phyloP scores from a whole-genome alignment of 2,888 invertebrate species.

The Erpobdella octoculata region DNA sequence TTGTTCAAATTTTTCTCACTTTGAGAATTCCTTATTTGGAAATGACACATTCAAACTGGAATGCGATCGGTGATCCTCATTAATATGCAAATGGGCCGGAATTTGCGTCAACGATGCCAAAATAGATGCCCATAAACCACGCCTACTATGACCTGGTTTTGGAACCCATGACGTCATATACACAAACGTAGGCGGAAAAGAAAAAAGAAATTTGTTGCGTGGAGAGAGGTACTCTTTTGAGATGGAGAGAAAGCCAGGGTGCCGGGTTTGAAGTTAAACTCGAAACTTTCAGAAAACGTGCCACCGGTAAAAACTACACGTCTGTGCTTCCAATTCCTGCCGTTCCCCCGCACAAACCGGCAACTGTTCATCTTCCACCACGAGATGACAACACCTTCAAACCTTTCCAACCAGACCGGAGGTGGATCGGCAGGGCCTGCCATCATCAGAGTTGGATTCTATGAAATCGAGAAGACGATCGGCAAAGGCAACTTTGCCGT shows the following conservation, averaged over 20 bases:
- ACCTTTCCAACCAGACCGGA: too few relatives aligned
- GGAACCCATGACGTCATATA: conserved; percentile 28
- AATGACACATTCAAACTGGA: too few relatives aligned
- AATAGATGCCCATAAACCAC: conserved; percentile 7
- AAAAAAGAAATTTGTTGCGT: neutral
- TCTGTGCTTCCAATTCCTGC: neutral
- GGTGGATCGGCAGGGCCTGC: neutral
- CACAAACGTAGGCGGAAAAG: conserved; percentile 16
- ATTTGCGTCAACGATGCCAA: conserved; percentile 28
- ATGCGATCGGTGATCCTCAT: conserved; percentile 13
- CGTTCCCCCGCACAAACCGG: neutral
- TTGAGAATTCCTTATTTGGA: too few relatives aligned
- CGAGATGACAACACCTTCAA: too few relatives aligned
- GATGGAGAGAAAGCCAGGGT: neutral
- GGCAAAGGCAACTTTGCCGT: conserved; percentile 98
- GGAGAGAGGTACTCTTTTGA: neutral
- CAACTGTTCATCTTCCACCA: too few relatives aligned
- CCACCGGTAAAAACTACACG: neutral
- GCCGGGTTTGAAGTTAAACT: neutral
- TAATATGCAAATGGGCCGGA: conserved; percentile 25
- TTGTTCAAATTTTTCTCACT: too few relatives aligned
- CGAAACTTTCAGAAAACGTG: neutral
- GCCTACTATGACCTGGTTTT: conserved; percentile 21
- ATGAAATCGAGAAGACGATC: conserved; percentile 91
- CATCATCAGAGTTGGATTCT: conserved; percentile 70